A percentile compares a stretch with the other conserved stretches of the same genome.
Evolutionary conservation across 2,888 invertebrate species (phyloP).

Genomic region (Anarsia innoxiella): DNA sequence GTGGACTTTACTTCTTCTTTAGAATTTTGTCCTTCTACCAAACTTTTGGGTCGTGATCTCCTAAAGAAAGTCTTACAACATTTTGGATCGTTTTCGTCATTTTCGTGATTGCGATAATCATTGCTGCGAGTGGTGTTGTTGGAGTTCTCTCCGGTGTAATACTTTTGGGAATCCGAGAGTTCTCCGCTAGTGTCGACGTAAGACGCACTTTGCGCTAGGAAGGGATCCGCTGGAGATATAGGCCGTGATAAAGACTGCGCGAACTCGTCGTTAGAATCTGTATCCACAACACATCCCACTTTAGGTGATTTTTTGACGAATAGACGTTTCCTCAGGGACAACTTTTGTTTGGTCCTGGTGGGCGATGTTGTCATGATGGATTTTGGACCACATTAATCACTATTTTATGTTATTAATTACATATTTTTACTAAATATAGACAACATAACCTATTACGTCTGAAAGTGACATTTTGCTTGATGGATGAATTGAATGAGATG

Average conservation of each 20-base stretch:
- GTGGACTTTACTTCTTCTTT: conserved; percentile 48
- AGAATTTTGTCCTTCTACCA: conserved; percentile 45
- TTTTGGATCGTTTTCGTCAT: conserved; percentile 53
- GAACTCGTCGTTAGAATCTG: conserved; percentile 65
- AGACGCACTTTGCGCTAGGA: conserved; percentile 59
- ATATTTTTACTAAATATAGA: conserved; percentile 62
- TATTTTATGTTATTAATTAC: conserved; percentile 68
- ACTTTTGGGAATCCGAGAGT: conserved; percentile 32
- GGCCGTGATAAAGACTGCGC: conserved; percentile 57
- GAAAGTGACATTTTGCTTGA: conserved; percentile 44
- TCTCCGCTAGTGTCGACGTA: conserved; percentile 40
- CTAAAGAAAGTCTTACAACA: conserved; percentile 65
- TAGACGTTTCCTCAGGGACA: conserved; percentile 64
- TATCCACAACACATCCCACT: conserved; percentile 70
- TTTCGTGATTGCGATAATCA: conserved; percentile 33
- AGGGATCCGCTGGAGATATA: conserved; percentile 67
- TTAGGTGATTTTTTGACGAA: conserved; percentile 71
- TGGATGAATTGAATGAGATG: no score
- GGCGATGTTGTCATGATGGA: conserved; percentile 69
- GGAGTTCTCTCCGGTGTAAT: conserved; percentile 34
- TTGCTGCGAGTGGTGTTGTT: conserved; percentile 34
- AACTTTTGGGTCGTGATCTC: conserved; percentile 60
- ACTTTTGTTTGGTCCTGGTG: conserved; percentile 63
- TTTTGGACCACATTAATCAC: conserved; percentile 46
- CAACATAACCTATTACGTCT: conserved; percentile 59